Base-by-base conservation (phyloP, 2,113 vertebrate genomes). In the Pithys albifrons region DNA sequence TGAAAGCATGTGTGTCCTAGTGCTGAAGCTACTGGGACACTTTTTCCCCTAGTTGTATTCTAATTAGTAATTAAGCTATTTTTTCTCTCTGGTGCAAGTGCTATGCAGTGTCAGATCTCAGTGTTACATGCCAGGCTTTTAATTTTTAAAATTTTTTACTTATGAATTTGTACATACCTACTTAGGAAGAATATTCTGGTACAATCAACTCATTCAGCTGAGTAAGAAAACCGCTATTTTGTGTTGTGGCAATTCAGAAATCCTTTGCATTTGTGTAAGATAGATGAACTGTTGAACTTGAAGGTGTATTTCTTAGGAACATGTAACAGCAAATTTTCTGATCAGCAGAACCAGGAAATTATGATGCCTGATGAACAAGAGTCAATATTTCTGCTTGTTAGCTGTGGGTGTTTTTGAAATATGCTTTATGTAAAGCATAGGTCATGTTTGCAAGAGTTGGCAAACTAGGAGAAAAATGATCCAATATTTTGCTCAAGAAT, bases 21-120 rank as follows among this genome's bases (percentile, higher is more conserved):
- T 33, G 23, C n/a, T 89, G 31, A 48, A 52, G 62, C 24, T 49
- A 13, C 67, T 55, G 49, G 14, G 18, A 61, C 19, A 7, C 64
- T 41, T 83, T 41, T 73, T 46, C 31, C 43, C 19, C 27, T 41
- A 37, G 17, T 51, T 57, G 25, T 37, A 6, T 37, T 27, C 57
- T 64, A 49, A 37, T 58, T 45, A 67, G 24, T 46, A 46, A 14
- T 78, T 58, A 51, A 57, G 59, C 4, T 31, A 4, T 25, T 31
- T 43, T 71, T 82, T 35, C 22, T 27, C 22, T 2, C 1, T 61
- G 14, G 19, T 80, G 23, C 61, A 76, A 55, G 28, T 66, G 27
- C 27, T 46, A 2, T 35, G 12, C 7, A 5, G 17, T 33, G 27
- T 45, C 54, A 46, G 59, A 35, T 55, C 22, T 77, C 0, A 0